These are phyloP conservation scores for Achatina immaculata DNA, from an alignment of 1,140 invertebrate genomes.

Conservation along the genomic window DNA sequence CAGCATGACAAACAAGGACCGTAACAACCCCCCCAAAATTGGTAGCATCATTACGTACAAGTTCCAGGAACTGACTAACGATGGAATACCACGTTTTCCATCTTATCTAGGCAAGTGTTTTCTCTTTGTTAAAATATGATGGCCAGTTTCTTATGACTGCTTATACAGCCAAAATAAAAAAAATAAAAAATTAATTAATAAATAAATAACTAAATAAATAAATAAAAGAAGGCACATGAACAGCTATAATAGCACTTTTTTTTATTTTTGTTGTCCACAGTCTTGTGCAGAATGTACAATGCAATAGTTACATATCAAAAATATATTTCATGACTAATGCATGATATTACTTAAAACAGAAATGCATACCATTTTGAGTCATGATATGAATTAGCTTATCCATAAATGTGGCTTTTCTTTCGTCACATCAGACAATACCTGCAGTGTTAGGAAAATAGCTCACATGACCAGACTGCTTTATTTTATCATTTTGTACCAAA, in stretches of 20 bases:
- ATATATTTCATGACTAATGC: no score
- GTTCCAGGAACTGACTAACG: conserved; percentile 66
- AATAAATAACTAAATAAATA: neutral
- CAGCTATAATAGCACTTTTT: neutral
- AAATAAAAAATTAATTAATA: neutral
- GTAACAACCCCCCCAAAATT: conserved; percentile 63
- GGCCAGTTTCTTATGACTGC: neutral
- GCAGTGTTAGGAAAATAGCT: no score
- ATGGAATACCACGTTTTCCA: conserved; percentile 63
- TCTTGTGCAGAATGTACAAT: neutral
- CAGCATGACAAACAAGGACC: conserved; percentile 61
- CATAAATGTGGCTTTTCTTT: no score
- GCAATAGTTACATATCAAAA: neutral
- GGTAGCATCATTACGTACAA: conserved; percentile 67
- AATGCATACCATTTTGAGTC: no score
- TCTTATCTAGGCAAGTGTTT: conserved; percentile 56
- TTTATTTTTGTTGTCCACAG: neutral
- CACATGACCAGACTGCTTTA: no score
- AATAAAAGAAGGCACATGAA: neutral
- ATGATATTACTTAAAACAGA: no score
- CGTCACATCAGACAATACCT: no score
- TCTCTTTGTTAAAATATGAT: neutral
- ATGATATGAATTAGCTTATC: no score
- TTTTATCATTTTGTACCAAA: no score
- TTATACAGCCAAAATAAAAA: neutral